These are phyloP conservation scores for Sisor rabdophorus DNA, from an alignment of 2,113 vertebrate genomes.

Conservation along the genomic window DNA sequence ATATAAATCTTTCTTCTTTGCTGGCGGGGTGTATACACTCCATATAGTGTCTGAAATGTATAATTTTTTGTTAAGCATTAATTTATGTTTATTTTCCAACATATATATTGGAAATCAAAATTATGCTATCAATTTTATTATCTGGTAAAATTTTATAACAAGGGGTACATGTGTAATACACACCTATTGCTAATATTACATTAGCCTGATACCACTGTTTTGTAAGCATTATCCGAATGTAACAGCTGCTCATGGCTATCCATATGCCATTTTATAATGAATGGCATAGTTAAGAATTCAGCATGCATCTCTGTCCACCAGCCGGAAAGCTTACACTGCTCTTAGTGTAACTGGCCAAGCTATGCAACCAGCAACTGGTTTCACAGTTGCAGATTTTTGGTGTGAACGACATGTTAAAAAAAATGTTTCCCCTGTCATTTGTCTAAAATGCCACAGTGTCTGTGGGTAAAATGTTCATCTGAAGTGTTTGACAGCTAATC, in stretches of 20 bases:
- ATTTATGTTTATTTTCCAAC: not conserved
- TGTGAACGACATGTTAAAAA: conserved; percentile 14
- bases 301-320: conserved; percentile 2
- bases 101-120: not conserved
- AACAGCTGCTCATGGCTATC: conserved; percentile 27
- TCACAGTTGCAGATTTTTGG: conserved; percentile 33
- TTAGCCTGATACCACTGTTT: not conserved
- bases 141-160: not conserved
- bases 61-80: not conserved
- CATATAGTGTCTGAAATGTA: not conserved
- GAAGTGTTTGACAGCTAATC: conserved; percentile 8
- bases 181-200: not conserved
- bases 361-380: conserved; percentile 32
- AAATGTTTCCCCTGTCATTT: conserved; percentile 25
- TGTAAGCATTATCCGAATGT: conserved; percentile 9
- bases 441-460: conserved; percentile 17
- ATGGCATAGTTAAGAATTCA: conserved; percentile 10
- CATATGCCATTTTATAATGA: conserved; percentile 26
- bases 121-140: not conserved
- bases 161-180: not conserved
- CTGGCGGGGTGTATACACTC: no score
- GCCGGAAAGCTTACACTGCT: not conserved
- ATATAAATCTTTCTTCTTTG: no score
- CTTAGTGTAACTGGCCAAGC: conserved; percentile 1
- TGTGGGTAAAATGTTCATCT: conserved; percentile 5